Conservation (phyloP, 2,113 vertebrate genomes). For the Protomyctophum bolini region DNA sequence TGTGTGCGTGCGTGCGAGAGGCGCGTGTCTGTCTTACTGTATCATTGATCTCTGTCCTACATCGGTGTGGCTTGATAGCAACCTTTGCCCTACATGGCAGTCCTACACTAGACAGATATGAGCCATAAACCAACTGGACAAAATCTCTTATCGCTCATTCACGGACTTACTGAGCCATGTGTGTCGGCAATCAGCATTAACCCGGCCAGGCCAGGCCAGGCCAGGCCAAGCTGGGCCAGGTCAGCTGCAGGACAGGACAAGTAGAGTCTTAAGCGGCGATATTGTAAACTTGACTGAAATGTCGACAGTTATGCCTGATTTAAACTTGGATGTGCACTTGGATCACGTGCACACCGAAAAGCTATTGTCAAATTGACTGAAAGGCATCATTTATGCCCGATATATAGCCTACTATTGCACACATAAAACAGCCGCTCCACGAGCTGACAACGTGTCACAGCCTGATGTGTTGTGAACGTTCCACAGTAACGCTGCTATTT, state of each 20-base stretch:
- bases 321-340: background rate
- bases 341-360: constrained; percentile 1
- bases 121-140: background rate
- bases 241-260: background rate
- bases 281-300: background rate
- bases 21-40: background rate
- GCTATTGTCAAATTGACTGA: too few relatives aligned
- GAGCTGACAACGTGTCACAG: too few relatives aligned
- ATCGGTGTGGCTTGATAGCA: background rate
- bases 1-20: too few relatives aligned
- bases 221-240: background rate
- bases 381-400: too few relatives aligned
- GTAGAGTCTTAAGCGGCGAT: too few relatives aligned
- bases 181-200: too few relatives aligned
- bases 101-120: constrained; percentile 1
- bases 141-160: background rate
- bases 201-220: background rate
- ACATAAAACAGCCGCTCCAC: too few relatives aligned
- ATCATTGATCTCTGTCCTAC: background rate
- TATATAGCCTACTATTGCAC: too few relatives aligned
- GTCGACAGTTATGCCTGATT: background rate
- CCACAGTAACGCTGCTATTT: too few relatives aligned
- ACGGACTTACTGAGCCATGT: background rate
- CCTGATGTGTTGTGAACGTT: too few relatives aligned
- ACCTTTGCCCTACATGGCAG: background rate